These are phyloP conservation scores for Unio pictorum DNA, from an alignment of 2,888 invertebrate species.

Conservation along the genomic window DNA sequence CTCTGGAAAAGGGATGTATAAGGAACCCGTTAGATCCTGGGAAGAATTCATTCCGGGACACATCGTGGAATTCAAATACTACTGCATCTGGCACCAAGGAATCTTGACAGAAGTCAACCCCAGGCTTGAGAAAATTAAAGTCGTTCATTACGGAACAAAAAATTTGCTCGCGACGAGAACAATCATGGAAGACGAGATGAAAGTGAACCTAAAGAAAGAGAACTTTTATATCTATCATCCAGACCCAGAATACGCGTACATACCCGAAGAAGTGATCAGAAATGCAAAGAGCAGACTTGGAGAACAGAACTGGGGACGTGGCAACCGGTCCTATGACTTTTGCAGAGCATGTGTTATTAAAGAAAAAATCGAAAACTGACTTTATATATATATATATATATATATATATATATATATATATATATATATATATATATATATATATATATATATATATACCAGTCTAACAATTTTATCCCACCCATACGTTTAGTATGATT, in stretches of 20 bases:
- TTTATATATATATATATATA: too few species aligned
- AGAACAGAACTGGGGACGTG: neutral
- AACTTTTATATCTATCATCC: conserved; percentile 12
- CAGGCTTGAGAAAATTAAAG: conserved; percentile 4
- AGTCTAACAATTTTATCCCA: too few species aligned
- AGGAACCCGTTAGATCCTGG: conserved; percentile 8
- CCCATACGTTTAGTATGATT: too few species aligned
- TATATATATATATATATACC: too few species aligned
- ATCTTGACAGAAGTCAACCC: conserved; percentile 10
- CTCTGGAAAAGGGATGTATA: neutral
- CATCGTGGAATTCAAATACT: conserved; percentile 12
- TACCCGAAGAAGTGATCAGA: neutral
- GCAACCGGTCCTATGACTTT: conserved; percentile 9
- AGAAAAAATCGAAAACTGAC: too few species aligned
- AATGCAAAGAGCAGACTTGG: conserved; percentile 7
- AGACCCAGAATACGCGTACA: conserved; percentile 8
- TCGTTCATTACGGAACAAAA: conserved; percentile 14
- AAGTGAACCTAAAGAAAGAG: conserved; percentile 1
- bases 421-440: too few species aligned
- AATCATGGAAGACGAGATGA: conserved; percentile 4
- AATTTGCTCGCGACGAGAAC: conserved; percentile 1
- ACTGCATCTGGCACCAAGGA: conserved; percentile 7
- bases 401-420: too few species aligned
- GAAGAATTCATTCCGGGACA: conserved; percentile 10
- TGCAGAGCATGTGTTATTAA: conserved; percentile 3